Base-by-base conservation (phyloP, 2,888 invertebrate genomes). In the Megastigmus dorsalis region DNA sequence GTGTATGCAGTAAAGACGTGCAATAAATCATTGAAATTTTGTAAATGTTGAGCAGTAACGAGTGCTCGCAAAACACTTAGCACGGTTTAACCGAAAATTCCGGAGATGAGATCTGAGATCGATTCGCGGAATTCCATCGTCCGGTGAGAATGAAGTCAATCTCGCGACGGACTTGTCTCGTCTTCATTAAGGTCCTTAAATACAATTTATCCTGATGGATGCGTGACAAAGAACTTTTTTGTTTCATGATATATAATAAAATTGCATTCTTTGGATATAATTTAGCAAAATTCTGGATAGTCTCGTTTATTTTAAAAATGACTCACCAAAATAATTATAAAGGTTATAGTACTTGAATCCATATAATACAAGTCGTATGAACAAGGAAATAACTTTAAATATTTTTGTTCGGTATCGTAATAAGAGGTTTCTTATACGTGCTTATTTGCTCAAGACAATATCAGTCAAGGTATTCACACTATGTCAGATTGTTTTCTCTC, bases 81-180 rank as follows among this genome's bases (percentile, higher is more conserved):
- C 9, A 33, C 15, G 5, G 23, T 66, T 55, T 15, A 15, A 26
- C 28, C 10, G 45, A 30, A 9, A 36, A 9, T 23, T n/a, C n/a
- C 13, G 13, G 38, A 30, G 36, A 67, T 55, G 23, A n/a, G 5
- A 67, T 43, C 33, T 33, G 45, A 28, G 36, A 57, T 54, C 52
- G 70, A 74, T 78, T 78, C 76, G 74, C 69, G 52, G 78, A 79
- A 79, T 66, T 60, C 30, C 13, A 68, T 75, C 74, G 45, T 52
- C 70, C 63, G 60, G 69, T 59, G 67, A 74, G 73, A 69, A 71
- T 54, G 30, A 70, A 55, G 38, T 48, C 48, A 48, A 57, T 55
- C 54, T 68, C 67, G 69, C 70, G 78, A 75, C 74, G 71, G 55
- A 59, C 75, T 74, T 66, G 62, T 77, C 74, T 76, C 62, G 67